These are phyloP conservation scores for Lucilia sericata DNA, from an alignment of 1,140 invertebrate genomes.

Conservation along the genomic window DNA sequence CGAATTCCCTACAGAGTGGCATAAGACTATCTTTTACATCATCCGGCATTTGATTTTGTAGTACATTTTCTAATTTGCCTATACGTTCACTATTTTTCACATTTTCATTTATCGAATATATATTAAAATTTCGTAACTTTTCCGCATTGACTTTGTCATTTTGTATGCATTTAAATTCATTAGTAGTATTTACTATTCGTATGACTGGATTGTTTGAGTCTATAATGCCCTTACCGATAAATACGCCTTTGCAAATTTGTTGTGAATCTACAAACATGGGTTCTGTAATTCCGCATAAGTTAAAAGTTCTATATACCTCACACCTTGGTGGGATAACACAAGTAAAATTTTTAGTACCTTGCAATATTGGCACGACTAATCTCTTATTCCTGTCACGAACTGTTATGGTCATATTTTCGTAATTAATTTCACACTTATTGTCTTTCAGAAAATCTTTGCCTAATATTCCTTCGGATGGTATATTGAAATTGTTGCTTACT, in stretches of 20 bases:
- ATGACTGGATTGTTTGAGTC: neutral
- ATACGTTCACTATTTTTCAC: neutral
- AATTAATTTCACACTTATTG: neutral
- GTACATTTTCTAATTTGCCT: neutral
- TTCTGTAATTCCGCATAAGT: neutral
- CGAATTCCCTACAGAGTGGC: neutral
- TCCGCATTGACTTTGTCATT: neutral
- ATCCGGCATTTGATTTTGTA: neutral
- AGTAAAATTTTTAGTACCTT: neutral
- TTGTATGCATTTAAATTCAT: neutral
- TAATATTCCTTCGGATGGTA: neutral
- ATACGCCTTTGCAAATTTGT: neutral
- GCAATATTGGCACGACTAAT: neutral
- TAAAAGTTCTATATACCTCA: neutral
- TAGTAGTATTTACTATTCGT: constrained; percentile 12
- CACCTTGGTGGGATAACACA: neutral
- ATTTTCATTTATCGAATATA: constrained; percentile 1
- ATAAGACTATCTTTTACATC: neutral
- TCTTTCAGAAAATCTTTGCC: neutral
- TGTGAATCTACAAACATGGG: neutral
- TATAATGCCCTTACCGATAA: neutral
- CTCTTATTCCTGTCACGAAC: neutral
- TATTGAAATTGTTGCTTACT: neutral
- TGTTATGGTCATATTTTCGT: neutral
- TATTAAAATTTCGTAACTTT: neutral